Evolutionary conservation across 2,113 vertebrate species (phyloP).

Genomic region (Astatotilapia flaviijosephi): DNA sequence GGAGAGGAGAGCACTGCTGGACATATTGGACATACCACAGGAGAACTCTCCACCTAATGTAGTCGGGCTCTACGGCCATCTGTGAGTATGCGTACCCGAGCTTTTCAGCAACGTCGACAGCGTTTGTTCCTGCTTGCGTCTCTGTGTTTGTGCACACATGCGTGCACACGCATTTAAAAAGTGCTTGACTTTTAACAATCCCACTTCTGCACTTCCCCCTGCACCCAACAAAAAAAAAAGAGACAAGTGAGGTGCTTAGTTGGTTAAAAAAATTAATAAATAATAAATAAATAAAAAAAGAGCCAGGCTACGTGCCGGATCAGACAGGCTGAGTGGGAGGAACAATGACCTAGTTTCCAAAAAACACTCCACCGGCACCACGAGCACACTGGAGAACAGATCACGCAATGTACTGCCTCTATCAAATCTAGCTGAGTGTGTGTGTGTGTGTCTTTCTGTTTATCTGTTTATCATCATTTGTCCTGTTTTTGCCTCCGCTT

Average conservation of each 20-base stretch:
- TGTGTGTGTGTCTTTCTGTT: background rate
- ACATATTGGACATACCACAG: slow-evolving; percentile 17
- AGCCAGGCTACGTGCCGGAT: slow-evolving; percentile 41
- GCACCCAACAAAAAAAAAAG: slow-evolving; percentile 4
- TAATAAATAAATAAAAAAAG: background rate
- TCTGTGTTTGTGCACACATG: background rate
- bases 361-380: slow-evolving; percentile 54
- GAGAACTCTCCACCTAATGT: slow-evolving; percentile 3
- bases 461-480: background rate
- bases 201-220: background rate
- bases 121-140: background rate
- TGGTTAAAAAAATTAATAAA: background rate
- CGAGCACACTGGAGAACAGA: slow-evolving; percentile 33
- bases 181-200: slow-evolving; percentile 37
- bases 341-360: slow-evolving; percentile 70
- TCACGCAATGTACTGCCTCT: slow-evolving; percentile 40
- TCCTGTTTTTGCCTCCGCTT: slow-evolving; percentile 3
- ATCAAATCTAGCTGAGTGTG: slow-evolving; percentile 11
- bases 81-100: background rate
- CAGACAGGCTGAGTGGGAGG: slow-evolving; percentile 68
- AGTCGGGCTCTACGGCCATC: background rate
- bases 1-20: slow-evolving; percentile 8
- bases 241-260: slow-evolving; percentile 44
- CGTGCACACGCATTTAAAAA: slow-evolving; percentile 5
- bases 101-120: background rate